Conservation (phyloP, 2,888 invertebrate genomes). For the Barypeithes pellucidus region DNA sequence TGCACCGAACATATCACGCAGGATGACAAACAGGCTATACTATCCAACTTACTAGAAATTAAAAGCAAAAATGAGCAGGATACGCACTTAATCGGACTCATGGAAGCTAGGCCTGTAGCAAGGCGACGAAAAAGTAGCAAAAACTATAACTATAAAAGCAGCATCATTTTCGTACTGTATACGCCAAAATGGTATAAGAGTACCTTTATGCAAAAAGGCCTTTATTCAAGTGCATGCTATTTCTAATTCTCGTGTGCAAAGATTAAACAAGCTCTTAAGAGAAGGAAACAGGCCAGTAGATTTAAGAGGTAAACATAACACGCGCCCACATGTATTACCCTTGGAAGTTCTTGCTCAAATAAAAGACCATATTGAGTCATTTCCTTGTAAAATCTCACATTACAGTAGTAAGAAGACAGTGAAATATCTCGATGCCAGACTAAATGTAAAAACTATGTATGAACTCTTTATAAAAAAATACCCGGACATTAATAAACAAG, state of each 20-base stretch:
- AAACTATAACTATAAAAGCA: slow-evolving; percentile 21
- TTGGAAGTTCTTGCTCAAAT: slow-evolving; percentile 21
- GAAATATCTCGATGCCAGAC: slow-evolving; percentile 20
- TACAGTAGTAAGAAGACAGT: slow-evolving; percentile 23
- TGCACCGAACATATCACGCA: slow-evolving; percentile 20
- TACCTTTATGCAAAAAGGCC: slow-evolving; percentile 32
- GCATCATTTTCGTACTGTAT: too few relatives aligned
- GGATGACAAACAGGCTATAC: slow-evolving; percentile 20
- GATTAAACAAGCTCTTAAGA: slow-evolving; percentile 35
- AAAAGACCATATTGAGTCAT: slow-evolving; percentile 39
- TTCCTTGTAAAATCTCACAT: slow-evolving; percentile 29
- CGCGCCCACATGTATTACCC: slow-evolving; percentile 17
- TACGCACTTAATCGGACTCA: slow-evolving; percentile 22
- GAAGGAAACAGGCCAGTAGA: slow-evolving; percentile 33
- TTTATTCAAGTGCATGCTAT: slow-evolving; percentile 31
- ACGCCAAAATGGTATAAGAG: slow-evolving; percentile 19
- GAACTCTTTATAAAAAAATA: slow-evolving; percentile 26
- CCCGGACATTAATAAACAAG: slow-evolving; percentile 21
- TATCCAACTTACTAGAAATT: slow-evolving; percentile 25
- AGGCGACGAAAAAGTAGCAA: slow-evolving; percentile 28
- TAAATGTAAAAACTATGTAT: slow-evolving; percentile 29
- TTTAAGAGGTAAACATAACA: slow-evolving; percentile 32
- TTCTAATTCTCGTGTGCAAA: slow-evolving; percentile 27
- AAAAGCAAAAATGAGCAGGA: slow-evolving; percentile 29
- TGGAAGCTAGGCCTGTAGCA: slow-evolving; percentile 32